Percentiles rank a stretch among this genome's conserved stretches.
Evolutionary conservation across 2,888 invertebrate species (phyloP).

Genomic region (Catocala fraxini): DNA sequence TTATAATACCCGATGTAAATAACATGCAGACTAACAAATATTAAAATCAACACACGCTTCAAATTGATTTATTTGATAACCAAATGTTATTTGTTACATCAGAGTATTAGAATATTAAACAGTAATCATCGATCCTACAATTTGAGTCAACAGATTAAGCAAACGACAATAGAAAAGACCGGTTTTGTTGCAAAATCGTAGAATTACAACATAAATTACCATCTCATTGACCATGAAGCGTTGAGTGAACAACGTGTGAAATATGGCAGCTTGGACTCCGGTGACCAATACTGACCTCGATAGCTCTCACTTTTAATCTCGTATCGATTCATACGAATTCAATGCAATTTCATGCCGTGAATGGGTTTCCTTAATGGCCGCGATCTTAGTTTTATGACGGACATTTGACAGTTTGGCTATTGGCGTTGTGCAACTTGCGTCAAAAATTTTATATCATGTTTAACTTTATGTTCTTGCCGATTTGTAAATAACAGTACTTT

Average conservation of each 20-base stretch:
- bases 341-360: slow-evolving; percentile 39
- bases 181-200: slow-evolving; percentile 61
- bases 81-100: slow-evolving; percentile 6
- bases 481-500: too few species aligned
- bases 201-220: slow-evolving; percentile 67
- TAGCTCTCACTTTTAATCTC: slow-evolving; percentile 71
- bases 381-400: slow-evolving; percentile 37
- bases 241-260: slow-evolving; percentile 59
- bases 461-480: too few species aligned
- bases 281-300: slow-evolving; percentile 55
- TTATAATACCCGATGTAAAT: too few species aligned
- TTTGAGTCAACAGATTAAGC: slow-evolving; percentile 36
- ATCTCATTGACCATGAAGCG: slow-evolving; percentile 72
- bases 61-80: background rate
- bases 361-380: slow-evolving; percentile 42
- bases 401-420: slow-evolving; percentile 29
- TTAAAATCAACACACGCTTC: too few species aligned
- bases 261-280: slow-evolving; percentile 33
- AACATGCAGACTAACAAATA: too few species aligned
- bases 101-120: slow-evolving; percentile 33
- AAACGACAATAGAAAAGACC: slow-evolving; percentile 57
- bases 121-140: slow-evolving; percentile 31
- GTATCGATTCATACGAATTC: slow-evolving; percentile 43
- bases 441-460: background rate
- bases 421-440: slow-evolving; percentile 20